Conservation (phyloP, 2,888 invertebrate genomes). For the Cheilosia impressa region DNA sequence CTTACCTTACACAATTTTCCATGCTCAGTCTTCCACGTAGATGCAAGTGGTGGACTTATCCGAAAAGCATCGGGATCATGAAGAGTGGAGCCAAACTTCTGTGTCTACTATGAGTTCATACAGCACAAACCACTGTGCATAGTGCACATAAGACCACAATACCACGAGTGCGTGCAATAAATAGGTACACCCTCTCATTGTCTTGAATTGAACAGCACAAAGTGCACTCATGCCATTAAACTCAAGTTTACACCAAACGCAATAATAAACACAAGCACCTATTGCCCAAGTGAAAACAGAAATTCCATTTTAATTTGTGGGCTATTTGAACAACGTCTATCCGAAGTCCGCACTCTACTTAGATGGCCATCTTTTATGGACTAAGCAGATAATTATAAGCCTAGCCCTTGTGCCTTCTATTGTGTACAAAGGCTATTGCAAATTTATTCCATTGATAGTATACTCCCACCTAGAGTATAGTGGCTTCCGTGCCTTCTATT, state of each 20-base stretch:
- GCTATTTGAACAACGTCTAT: slow-evolving; percentile 13
- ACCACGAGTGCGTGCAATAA: background rate
- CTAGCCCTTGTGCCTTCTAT: slow-evolving; percentile 26
- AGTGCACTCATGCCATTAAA: slow-evolving; percentile 7
- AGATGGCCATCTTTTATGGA: slow-evolving; percentile 37
- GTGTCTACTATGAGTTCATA: background rate
- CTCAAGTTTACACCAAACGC: slow-evolving; percentile 21
- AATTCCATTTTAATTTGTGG: slow-evolving; percentile 32
- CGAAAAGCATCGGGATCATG: too few species aligned
- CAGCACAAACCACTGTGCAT: background rate
- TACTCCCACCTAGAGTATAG: background rate
- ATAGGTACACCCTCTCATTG: background rate
- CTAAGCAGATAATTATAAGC: slow-evolving; percentile 44
- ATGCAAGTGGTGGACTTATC: too few species aligned
- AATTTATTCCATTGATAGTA: slow-evolving; percentile 10
- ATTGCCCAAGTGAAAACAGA: background rate
- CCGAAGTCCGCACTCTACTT: slow-evolving; percentile 3
- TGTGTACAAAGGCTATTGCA: slow-evolving; percentile 29
- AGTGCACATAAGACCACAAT: background rate
- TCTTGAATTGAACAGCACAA: slow-evolving; percentile 1
- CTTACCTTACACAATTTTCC: too few species aligned
- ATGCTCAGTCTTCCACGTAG: too few species aligned
- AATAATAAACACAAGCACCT: background rate
- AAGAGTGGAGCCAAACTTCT: background rate
- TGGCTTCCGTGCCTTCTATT: slow-evolving; percentile 33